Percentiles rank a stretch among this genome's conserved stretches.
These are phyloP conservation scores for Arctopsyche grandis DNA, from an alignment of 1,140 invertebrate genomes.

Conservation along the genomic window DNA sequence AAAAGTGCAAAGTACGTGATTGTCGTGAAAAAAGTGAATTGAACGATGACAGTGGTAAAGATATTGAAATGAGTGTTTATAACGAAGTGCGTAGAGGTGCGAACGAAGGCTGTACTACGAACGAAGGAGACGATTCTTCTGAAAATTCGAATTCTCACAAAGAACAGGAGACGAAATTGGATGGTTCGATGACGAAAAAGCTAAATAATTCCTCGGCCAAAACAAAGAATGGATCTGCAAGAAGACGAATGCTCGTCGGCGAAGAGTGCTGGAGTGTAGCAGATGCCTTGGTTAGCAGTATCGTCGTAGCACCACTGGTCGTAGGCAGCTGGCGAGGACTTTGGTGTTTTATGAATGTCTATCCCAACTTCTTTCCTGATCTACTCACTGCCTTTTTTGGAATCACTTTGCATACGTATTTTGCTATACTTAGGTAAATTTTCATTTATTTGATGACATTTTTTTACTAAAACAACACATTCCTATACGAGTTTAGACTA, in stretches of 20 bases:
- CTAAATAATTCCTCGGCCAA: too few species aligned
- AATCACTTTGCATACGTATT: slow-evolving; percentile 61
- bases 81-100: too few species aligned
- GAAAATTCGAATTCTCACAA: too few species aligned
- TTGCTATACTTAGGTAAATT: slow-evolving; percentile 62
- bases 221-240: neutral
- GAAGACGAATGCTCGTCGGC: neutral
- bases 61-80: too few species aligned
- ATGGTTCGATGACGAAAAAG: too few species aligned
- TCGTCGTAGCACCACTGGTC: slow-evolving; percentile 71
- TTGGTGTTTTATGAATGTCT: slow-evolving; percentile 72
- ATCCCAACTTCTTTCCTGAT: slow-evolving; percentile 63
- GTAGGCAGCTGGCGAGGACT: slow-evolving; percentile 74
- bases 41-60: too few species aligned
- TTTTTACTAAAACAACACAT: slow-evolving; percentile 39
- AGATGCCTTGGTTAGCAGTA: slow-evolving; percentile 46
- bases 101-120: too few species aligned
- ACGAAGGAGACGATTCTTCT: too few species aligned
- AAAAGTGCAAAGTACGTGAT: too few species aligned
- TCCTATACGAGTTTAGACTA: slow-evolving; percentile 42
- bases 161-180: too few species aligned
- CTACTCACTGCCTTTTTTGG: slow-evolving; percentile 64
- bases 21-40: too few species aligned
- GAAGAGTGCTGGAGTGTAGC: slow-evolving; percentile 37
- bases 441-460: too few species aligned